Conservation (phyloP, 2,797 vertebrate species). For the Oreonectes daqikongensis region DNA sequence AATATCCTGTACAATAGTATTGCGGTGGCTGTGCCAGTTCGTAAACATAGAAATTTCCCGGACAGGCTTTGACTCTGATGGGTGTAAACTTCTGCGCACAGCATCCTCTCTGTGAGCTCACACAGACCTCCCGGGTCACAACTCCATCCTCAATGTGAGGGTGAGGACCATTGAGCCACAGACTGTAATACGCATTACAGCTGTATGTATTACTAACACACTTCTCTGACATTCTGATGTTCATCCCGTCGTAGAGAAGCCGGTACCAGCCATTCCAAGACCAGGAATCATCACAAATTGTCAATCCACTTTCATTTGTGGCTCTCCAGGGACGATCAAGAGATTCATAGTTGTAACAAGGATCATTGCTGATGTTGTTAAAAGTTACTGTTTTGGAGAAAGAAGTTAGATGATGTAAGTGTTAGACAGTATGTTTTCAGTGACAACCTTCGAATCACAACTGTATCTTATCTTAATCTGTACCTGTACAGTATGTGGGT, state of each 20-base stretch:
- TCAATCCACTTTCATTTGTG: conserved; percentile 5
- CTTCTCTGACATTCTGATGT: conserved; percentile 24
- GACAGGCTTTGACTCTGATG: conserved; percentile 35
- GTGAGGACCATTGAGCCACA: conserved; percentile 23
- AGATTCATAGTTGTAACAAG: conserved; percentile 30
- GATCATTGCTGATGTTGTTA: not conserved
- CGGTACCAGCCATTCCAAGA: conserved; percentile 37
- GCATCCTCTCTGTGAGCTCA: not conserved
- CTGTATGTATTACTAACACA: not conserved
- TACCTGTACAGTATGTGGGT: conserved; percentile 1
- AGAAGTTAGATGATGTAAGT: not conserved
- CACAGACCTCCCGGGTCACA: conserved; percentile 1
- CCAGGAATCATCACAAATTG: not conserved
- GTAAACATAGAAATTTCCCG: conserved; percentile 21
- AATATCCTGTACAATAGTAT: conserved; percentile 19
- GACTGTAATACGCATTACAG: not conserved
- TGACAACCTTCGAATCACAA: no score
- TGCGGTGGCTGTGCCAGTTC: conserved; percentile 14
- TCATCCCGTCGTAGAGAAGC: conserved; percentile 11
- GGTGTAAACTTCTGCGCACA: not conserved
- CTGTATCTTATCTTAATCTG: not conserved
- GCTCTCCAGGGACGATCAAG: conserved; percentile 41
- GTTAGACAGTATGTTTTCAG: no score
- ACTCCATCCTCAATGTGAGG: conserved; percentile 21
- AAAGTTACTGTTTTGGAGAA: not conserved